phyloP scores from a whole-genome alignment of 2,113 vertebrate species.

The Elachura formosa region DNA sequence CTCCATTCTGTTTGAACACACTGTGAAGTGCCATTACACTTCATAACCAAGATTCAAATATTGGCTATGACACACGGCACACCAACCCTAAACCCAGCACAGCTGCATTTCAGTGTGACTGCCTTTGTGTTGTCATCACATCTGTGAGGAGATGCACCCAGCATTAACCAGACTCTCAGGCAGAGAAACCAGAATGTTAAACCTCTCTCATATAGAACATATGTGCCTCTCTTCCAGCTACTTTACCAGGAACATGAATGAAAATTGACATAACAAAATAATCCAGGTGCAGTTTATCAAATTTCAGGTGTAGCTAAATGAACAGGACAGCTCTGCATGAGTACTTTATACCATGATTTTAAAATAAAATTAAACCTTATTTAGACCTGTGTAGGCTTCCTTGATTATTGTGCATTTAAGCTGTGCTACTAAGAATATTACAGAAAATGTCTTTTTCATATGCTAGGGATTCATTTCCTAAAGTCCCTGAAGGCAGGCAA shows the following conservation, averaged over 20 bases:
- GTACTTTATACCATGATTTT: background rate
- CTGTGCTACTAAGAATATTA: background rate
- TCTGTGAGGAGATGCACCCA: background rate
- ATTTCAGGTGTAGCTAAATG: background rate
- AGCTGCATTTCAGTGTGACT: background rate
- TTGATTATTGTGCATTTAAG: conserved; percentile 4
- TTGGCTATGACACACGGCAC: background rate
- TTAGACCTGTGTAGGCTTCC: background rate
- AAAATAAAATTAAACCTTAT: conserved; percentile 9
- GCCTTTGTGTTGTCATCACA: background rate
- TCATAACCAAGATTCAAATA: background rate
- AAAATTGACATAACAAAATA: background rate
- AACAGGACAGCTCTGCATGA: background rate
- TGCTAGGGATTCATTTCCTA: conserved; percentile 10
- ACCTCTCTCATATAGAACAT: background rate
- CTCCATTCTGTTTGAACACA: background rate
- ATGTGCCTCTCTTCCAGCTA: background rate
- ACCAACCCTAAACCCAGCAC: background rate
- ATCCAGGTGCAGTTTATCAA: background rate
- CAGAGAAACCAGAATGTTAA: background rate
- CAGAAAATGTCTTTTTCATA: background rate
- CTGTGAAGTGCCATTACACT: background rate
- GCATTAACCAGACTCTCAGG: background rate
- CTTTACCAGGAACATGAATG: background rate
- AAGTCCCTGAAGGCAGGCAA: conserved; percentile 25